Evolutionary conservation across 2,888 invertebrate species (phyloP).

Genomic region (Acleris holmiana): DNA sequence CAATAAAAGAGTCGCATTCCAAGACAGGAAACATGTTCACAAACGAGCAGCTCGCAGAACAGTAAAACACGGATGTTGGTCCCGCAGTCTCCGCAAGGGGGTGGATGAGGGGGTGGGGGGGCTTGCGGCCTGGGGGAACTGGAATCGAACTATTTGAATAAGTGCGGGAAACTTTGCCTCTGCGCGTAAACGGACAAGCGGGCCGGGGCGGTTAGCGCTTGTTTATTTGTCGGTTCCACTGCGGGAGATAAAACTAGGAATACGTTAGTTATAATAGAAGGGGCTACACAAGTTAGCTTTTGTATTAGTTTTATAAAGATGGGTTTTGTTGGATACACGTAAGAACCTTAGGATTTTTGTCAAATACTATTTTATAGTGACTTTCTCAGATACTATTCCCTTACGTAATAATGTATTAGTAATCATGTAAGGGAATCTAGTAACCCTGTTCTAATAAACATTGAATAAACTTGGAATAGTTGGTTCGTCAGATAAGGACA

Average conservation of each 20-base stretch:
- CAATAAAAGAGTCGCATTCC: too few species aligned
- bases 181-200: conserved; percentile 6
- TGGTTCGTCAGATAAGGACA: too few species aligned
- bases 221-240: conserved; percentile 6
- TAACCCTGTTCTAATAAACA: too few species aligned
- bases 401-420: too few species aligned
- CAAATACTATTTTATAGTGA: too few species aligned
- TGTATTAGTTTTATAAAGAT: neutral
- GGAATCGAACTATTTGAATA: conserved; percentile 28
- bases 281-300: neutral
- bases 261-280: neutral
- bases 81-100: neutral
- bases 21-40: too few species aligned
- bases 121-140: conserved; percentile 6
- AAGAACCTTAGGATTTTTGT: too few species aligned
- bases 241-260: neutral
- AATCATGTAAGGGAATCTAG: too few species aligned
- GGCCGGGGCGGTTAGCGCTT: neutral
- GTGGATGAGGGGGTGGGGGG: neutral
- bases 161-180: conserved; percentile 2
- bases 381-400: too few species aligned
- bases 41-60: too few species aligned
- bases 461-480: too few species aligned
- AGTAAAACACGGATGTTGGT: too few species aligned
- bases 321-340: neutral